phyloP scores from a whole-genome alignment of 2,797 vertebrate species.

The Melopsittacus undulatus region DNA sequence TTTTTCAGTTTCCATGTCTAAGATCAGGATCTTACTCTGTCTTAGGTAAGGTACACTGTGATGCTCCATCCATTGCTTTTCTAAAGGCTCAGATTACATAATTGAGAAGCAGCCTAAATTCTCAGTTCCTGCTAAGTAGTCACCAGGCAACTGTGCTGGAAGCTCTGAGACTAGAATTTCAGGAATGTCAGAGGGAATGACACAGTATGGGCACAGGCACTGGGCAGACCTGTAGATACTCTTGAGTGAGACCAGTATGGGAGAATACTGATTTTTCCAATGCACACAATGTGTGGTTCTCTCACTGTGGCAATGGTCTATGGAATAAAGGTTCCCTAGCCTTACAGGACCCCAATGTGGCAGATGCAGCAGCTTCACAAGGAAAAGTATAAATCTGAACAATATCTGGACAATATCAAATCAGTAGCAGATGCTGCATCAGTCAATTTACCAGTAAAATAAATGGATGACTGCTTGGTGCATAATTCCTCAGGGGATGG shows the following conservation, averaged over 20 bases:
- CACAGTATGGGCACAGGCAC: neutral
- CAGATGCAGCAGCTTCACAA: neutral
- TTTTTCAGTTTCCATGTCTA: neutral
- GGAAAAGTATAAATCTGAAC: neutral
- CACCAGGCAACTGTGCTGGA: neutral
- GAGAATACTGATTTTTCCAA: neutral
- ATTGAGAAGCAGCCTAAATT: neutral
- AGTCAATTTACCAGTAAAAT: neutral
- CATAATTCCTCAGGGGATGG: neutral
- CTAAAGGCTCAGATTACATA: neutral
- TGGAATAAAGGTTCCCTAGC: neutral
- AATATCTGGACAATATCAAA: neutral
- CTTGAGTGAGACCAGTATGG: neutral
- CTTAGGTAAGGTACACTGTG: neutral
- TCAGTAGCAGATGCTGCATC: neutral
- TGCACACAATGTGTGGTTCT: neutral
- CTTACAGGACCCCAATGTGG: neutral
- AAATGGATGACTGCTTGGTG: neutral
- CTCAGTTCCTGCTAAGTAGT: neutral
- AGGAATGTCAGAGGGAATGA: neutral
- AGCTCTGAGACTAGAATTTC: neutral
- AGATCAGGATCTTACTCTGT: neutral
- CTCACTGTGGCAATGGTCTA: neutral
- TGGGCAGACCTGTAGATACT: neutral
- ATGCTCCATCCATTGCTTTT: accelerated